Evolutionary conservation across 2,888 invertebrate species (phyloP).

Genomic region (Phyllotreta cruciferae): DNA sequence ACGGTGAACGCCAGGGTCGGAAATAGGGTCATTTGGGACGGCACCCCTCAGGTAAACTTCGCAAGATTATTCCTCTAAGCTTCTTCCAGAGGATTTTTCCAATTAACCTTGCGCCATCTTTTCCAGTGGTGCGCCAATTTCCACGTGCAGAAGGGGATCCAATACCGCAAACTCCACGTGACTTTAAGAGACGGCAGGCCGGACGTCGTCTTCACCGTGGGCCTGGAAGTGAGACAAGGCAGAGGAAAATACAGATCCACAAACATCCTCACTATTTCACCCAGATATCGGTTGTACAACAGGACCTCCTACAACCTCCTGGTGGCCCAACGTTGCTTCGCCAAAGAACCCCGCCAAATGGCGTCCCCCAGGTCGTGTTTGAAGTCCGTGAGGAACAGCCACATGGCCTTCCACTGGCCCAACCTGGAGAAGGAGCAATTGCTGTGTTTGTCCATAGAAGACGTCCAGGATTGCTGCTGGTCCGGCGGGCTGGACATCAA

Average conservation of each 20-base stretch:
- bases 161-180: conserved; percentile 65
- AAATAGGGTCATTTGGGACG: conserved; percentile 63
- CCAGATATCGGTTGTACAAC: conserved; percentile 93
- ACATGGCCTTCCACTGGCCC: conserved; percentile 97
- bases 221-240: conserved; percentile 87
- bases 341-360: conserved; percentile 60
- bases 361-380: conserved; percentile 64
- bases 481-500: conserved; percentile 92
- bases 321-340: conserved; percentile 88
- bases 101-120: conserved; percentile 21
- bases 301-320: conserved; percentile 79
- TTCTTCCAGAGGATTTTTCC: not conserved
- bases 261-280: conserved; percentile 90
- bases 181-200: conserved; percentile 68
- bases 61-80: not conserved
- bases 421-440: conserved; percentile 87
- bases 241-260: conserved; percentile 90
- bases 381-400: conserved; percentile 84
- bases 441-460: conserved; percentile 82
- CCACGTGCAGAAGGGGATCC: conserved; percentile 68
- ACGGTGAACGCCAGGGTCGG: conserved; percentile 82
- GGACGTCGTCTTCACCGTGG: conserved; percentile 81
- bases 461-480: conserved; percentile 79
- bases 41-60: conserved; percentile 62
- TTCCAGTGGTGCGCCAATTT: conserved; percentile 86